Base-by-base conservation (phyloP, 2,113 vertebrate genomes). In the Montifringilla adamsi region DNA sequence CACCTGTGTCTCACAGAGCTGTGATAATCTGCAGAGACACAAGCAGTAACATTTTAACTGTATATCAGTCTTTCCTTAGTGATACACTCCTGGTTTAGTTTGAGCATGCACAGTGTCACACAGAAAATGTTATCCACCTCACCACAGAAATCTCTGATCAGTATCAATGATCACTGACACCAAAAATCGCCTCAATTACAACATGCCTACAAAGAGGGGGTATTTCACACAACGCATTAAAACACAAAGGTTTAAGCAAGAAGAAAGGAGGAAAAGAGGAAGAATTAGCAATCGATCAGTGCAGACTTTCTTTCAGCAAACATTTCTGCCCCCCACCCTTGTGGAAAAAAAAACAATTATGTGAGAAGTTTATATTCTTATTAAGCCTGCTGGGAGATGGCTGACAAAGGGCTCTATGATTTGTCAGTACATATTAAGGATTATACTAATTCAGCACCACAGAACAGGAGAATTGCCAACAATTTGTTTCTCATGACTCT, bases 381-480 rank as follows among this genome's bases (percentile, higher is more conserved):
- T 50, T 58, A 90, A 95, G 78, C 46, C 53, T 83, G 56, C 43
- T 33, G 55, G 53, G 44, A 92, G 60, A 80, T 35, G 56, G 55
- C 63, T 77, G 60, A 74, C 83, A 86, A 92, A 85, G 39, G 37
- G 39, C 49, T 86, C 56, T 60, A 50, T 22, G 64, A 70, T 66
- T 88, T 90, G 33, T 64, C 80, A 92, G 62, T 64, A 91, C 26
- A 89, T 89, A 87, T 17, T 89, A 84, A 90, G 55, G 47, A 84
- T 87, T 95, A 73, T 1, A 85, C 63, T 66, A 82, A 89, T 85
- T 91, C 84, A 88, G 87, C 82, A 89, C 58, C 44, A 72, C 24
- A 76, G 46, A 91, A 93, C 70, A 70, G 6, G 43, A 95, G 68
- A 93, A 89, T 81, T 92, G 68, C 72, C 83, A 92, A 73, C 24